A percentile compares a stretch with the other conserved stretches of the same genome.
Evolutionary conservation across 2,797 vertebrate genomes (phyloP).

Genomic region (Pitangus sulphuratus): DNA sequence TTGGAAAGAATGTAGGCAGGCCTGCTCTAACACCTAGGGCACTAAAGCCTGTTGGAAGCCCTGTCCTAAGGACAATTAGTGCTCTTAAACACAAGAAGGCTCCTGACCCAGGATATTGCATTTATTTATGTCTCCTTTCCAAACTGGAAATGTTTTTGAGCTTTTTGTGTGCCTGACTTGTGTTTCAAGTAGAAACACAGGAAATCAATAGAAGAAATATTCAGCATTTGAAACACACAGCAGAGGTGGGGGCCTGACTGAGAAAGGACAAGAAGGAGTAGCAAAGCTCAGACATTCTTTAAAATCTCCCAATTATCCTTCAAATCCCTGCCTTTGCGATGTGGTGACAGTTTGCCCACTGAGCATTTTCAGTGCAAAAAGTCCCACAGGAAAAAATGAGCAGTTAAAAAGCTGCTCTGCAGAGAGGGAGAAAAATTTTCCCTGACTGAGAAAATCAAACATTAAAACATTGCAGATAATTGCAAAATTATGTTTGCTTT

Average conservation of each 20-base stretch:
- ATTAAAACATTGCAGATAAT: constrained; percentile 3
- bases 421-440: background rate
- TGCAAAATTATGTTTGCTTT: constrained; percentile 8
- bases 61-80: background rate
- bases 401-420: background rate
- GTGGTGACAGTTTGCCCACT: background rate
- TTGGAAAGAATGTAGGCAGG: background rate
- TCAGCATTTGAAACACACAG: background rate
- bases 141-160: constrained; percentile 24
- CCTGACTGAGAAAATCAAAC: background rate
- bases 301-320: background rate
- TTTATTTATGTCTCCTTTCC: background rate
- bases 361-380: background rate
- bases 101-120: constrained; percentile 1
- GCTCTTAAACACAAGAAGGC: background rate
- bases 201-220: constrained; percentile 14
- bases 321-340: background rate
- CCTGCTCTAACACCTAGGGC: constrained; percentile 1
- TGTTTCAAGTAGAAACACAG: constrained; percentile 35
- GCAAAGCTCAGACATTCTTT: background rate
- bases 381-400: background rate
- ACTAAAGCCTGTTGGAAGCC: constrained; percentile 18
- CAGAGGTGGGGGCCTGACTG: background rate
- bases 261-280: background rate
- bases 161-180: background rate